Percentiles rank a stretch among this genome's conserved stretches.
These are phyloP conservation scores for Sebastes cheni DNA, from an alignment of 2,797 vertebrate genomes.

Conservation along the genomic window DNA sequence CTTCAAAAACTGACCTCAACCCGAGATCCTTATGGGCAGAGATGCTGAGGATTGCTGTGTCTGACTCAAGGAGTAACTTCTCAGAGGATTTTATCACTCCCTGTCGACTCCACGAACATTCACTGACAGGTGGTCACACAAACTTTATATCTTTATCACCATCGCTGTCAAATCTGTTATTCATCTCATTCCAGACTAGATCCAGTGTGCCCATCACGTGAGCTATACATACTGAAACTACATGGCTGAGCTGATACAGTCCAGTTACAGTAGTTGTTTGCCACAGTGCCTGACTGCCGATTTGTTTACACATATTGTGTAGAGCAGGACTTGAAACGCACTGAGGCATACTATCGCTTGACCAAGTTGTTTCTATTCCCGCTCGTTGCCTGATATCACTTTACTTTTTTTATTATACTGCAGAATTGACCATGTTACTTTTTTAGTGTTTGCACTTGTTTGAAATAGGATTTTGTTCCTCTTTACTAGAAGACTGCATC, in stretches of 20 bases:
- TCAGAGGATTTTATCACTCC: background rate
- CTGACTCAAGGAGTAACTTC: background rate
- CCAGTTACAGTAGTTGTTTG: background rate
- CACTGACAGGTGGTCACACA: background rate
- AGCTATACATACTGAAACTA: background rate
- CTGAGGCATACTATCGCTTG: background rate
- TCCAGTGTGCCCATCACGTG: background rate
- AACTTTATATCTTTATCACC: background rate
- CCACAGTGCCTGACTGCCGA: slow-evolving; percentile 42
- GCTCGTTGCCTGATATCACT: slow-evolving; percentile 25
- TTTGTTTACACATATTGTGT: slow-evolving; percentile 13
- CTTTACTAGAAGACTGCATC: background rate
- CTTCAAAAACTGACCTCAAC: slow-evolving; percentile 91
- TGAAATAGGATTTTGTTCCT: background rate
- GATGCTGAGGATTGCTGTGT: background rate
- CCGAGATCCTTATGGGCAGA: background rate
- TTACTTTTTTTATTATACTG: slow-evolving; percentile 23
- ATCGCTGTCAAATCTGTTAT: background rate
- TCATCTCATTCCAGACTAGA: slow-evolving; percentile 17
- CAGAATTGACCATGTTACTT: slow-evolving; percentile 43
- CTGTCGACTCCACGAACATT: background rate
- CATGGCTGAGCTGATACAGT: background rate
- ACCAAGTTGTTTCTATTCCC: background rate
- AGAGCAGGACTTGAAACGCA: slow-evolving; percentile 1
- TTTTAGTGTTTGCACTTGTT: slow-evolving; percentile 33